Percentiles rank a stretch among this genome's conserved stretches.
These are phyloP conservation scores for Oriolus oriolus DNA, from an alignment of 2,113 vertebrate genomes.

Conservation along the genomic window DNA sequence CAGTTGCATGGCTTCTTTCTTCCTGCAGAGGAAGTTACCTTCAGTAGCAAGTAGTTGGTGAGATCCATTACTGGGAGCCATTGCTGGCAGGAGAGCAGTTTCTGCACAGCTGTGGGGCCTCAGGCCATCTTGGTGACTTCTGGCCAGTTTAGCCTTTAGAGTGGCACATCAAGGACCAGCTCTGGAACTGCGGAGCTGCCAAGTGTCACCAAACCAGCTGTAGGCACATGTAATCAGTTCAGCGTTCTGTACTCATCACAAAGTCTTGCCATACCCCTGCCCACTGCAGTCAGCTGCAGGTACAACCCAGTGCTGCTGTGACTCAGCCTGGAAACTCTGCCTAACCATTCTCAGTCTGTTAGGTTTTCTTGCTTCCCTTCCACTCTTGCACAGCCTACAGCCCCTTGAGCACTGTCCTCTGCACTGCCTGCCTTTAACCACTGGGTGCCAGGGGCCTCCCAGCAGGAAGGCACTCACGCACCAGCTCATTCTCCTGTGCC, in stretches of 20 bases:
- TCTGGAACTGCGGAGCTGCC: neutral
- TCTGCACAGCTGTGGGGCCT: neutral
- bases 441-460: neutral
- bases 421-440: neutral
- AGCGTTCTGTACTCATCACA: neutral
- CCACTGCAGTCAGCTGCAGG: neutral
- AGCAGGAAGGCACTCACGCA: neutral
- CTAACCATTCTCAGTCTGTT: neutral
- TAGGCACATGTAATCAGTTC: neutral
- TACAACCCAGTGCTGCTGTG: neutral
- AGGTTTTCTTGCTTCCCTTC: neutral
- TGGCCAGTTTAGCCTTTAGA: neutral
- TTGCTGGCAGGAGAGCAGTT: neutral
- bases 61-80: neutral
- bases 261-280: neutral
- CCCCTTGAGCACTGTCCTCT: neutral
- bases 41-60: neutral
- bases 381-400: neutral
- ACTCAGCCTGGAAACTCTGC: neutral
- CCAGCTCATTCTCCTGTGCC: fast-evolving
- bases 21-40: neutral
- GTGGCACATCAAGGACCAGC: neutral
- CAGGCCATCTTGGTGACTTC: neutral
- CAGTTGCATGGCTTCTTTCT: neutral
- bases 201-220: neutral